Evolutionary conservation across 2,113 vertebrate species (phyloP).

Genomic region (Epinephelus cyanopodus): DNA sequence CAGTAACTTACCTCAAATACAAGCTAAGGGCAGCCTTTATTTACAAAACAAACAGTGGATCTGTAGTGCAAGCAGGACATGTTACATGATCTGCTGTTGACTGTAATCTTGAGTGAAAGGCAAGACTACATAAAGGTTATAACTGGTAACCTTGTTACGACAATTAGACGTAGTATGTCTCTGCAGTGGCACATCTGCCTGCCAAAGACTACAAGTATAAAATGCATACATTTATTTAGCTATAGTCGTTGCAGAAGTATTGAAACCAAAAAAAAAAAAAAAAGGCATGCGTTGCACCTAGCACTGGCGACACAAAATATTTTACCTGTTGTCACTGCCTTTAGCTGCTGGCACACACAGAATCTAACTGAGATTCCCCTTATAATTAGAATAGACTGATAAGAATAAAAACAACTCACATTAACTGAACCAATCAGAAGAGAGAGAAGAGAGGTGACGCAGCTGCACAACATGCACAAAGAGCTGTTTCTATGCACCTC

Average conservation of each 20-base stretch:
- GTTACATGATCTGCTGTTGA: slow-evolving; percentile 55
- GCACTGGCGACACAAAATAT: background rate
- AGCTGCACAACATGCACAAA: no score
- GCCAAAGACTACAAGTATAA: background rate
- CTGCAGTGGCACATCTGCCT: background rate
- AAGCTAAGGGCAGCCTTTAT: slow-evolving; percentile 32
- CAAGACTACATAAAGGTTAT: slow-evolving; percentile 5
- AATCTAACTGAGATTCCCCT: slow-evolving; percentile 4
- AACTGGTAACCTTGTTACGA: background rate
- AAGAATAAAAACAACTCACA: no score
- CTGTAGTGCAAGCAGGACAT: slow-evolving; percentile 35
- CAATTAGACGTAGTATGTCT: background rate
- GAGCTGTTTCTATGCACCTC: no score
- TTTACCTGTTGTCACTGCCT: background rate
- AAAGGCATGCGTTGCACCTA: background rate
- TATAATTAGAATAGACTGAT: no score
- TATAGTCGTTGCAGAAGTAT: background rate
- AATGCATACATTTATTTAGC: background rate
- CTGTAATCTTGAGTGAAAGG: slow-evolving; percentile 41
- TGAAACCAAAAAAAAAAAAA: background rate
- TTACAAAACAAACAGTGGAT: slow-evolving; percentile 69
- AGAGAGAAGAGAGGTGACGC: no score
- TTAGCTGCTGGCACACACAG: background rate
- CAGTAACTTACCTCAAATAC: slow-evolving; percentile 5
- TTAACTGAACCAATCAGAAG: no score